Base-by-base conservation (phyloP, 1,140 invertebrate genomes). In the Drosophila aff. region DNA sequence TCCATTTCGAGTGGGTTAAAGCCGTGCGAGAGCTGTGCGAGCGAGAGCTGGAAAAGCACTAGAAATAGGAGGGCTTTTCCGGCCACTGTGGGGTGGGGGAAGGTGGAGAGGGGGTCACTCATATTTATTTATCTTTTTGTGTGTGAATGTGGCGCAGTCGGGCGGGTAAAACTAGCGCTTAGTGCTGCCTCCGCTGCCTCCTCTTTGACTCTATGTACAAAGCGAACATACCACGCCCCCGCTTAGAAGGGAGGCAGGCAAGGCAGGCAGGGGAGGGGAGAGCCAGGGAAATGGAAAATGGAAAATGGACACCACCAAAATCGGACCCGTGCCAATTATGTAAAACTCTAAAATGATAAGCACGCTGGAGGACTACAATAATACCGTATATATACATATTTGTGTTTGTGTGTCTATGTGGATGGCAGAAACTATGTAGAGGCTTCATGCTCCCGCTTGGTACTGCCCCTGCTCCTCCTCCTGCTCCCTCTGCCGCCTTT, bases 311-410 rank as follows among this genome's bases (percentile, higher is more conserved):
- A 55, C 44, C 36, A 23, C n/a, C 40, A 50, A 40, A 28, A 57
- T 31, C 38, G 23, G 57, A 61, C 65, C 62, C 52, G 41, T 73
- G 66, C 61, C 84, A 87, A 87, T 87, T 87, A 87, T 87, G 84
- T 87, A 87, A 87, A 87, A 87, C 84, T 89, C 77, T 84, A 89
- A 87, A 87, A 84, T 87, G 81, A 87, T 84, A 89, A 90, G 84
- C 77, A 84, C 69, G 57, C 52, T 57, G 46, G 72, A 61, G 61
- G 53, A 50, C 53, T 50, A 40, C 44, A 61, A 62, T 64, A 64
- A 52, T 55, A 66, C 43, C 8, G 4, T 57, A 7, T 16, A 46
- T 47, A 43, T 15, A 46, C 46, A 43, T 41, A 33, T 47, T 31
- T 40, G 40, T 55, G 62, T 66, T 40, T 68, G 62, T 66, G 49